Evolutionary conservation across 2,888 invertebrate species (phyloP).

Genomic region (Perizoma flavofasciatum): DNA sequence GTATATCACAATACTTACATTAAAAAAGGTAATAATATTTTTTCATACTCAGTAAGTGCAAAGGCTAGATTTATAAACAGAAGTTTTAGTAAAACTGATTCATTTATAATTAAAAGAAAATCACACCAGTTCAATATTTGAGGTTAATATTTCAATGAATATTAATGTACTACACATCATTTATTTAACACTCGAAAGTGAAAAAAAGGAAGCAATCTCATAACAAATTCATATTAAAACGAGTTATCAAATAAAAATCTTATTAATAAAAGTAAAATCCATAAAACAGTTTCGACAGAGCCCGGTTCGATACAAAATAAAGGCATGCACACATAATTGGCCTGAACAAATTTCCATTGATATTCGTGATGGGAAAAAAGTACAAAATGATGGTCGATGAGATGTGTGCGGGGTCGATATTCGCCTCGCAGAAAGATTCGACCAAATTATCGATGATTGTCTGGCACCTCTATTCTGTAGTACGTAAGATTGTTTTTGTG

Average conservation of each 20-base stretch:
- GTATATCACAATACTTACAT: too few species aligned
- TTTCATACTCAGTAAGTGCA: too few species aligned
- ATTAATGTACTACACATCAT: constrained; percentile 29
- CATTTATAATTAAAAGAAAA: constrained; percentile 26
- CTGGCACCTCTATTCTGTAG: constrained; percentile 21
- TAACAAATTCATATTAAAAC: constrained; percentile 39
- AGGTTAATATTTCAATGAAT: constrained; percentile 31
- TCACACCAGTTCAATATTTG: constrained; percentile 20
- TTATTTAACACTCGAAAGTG: constrained; percentile 31
- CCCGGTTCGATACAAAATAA: constrained; percentile 65
- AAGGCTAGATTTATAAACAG: background rate
- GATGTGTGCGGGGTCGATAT: constrained; percentile 73
- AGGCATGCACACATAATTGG: constrained; percentile 77
- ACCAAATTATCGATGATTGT: constrained; percentile 43
- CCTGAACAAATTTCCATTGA: constrained; percentile 81
- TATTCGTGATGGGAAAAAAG: constrained; percentile 82
- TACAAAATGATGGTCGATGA: constrained; percentile 76
- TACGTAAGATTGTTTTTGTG: constrained; percentile 41
- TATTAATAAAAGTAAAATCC: constrained; percentile 51
- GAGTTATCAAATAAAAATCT: constrained; percentile 46
- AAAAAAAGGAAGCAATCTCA: constrained; percentile 36
- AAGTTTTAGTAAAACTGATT: constrained; percentile 17
- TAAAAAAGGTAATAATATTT: too few species aligned
- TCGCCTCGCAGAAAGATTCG: constrained; percentile 59
- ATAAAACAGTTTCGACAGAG: constrained; percentile 55